A percentile compares a stretch with the other conserved stretches of the same genome.
Conservation (phyloP, 2,888 invertebrate genomes). For the Pseudococcus jackbeardsleyi region DNA sequence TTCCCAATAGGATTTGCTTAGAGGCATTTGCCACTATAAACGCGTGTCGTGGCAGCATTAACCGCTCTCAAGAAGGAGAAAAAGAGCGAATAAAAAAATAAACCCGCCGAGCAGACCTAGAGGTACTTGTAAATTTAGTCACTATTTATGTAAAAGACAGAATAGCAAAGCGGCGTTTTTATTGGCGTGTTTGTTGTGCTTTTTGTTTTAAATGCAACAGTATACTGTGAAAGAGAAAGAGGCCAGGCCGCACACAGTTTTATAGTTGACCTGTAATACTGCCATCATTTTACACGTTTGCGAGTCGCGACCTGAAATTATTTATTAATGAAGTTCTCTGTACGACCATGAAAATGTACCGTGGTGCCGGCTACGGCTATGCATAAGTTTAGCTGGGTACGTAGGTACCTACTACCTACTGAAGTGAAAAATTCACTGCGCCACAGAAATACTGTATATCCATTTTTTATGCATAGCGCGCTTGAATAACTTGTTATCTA, state of each 20-base stretch:
- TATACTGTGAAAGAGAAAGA: too few species aligned
- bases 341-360: background rate
- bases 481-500: constrained; percentile 19
- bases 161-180: too few species aligned
- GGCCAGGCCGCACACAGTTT: background rate
- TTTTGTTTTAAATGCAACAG: too few species aligned
- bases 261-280: background rate
- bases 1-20: too few species aligned
- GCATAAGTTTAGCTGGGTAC: background rate
- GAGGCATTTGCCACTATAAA: too few species aligned
- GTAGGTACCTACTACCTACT: background rate
- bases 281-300: background rate
- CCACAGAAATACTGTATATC: background rate
- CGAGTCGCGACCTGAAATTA: background rate
- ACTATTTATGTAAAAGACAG: too few species aligned
- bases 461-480: constrained; percentile 11
- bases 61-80: too few species aligned
- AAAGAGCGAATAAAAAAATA: too few species aligned
- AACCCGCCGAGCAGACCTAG: too few species aligned
- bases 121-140: too few species aligned
- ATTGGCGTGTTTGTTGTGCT: too few species aligned
- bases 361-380: background rate
- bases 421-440: constrained; percentile 5
- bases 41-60: too few species aligned
- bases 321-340: background rate